A percentile compares a stretch with the other conserved stretches of the same genome.
These are phyloP conservation scores for Pachycephala philippinensis DNA, from an alignment of 2,113 vertebrate genomes.

Conservation along the genomic window DNA sequence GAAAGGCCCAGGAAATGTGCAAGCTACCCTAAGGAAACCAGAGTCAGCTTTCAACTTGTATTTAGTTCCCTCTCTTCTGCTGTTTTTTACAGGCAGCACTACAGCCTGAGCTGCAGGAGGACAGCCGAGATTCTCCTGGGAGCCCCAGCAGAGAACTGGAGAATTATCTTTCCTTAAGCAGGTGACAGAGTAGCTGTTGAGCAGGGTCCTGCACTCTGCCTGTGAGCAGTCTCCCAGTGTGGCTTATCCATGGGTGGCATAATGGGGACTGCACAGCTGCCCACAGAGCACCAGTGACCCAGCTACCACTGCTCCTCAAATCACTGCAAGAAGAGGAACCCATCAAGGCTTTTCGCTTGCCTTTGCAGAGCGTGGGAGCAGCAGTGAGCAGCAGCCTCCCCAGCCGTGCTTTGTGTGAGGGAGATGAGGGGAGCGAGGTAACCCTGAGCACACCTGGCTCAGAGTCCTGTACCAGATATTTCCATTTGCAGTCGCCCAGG, in stretches of 20 bases:
- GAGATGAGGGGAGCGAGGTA: rapidly evolving
- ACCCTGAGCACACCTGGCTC: neutral
- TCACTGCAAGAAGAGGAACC: neutral
- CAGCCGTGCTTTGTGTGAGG: rapidly evolving
- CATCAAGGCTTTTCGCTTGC: neutral
- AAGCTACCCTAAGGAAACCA: neutral
- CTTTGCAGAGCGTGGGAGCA: neutral
- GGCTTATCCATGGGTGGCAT: neutral
- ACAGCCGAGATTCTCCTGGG: neutral
- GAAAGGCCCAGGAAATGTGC: neutral
- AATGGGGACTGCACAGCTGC: too few relatives aligned
- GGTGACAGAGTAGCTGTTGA: neutral
- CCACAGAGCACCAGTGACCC: rapidly evolving
- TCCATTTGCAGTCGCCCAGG: rapidly evolving
- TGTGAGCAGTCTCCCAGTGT: neutral
- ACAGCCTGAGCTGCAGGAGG: neutral
- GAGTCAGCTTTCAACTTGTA: neutral
- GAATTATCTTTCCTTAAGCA: neutral
- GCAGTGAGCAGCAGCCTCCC: neutral
- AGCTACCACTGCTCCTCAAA: neutral
- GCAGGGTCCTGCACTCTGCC: neutral
- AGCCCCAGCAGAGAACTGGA: neutral
- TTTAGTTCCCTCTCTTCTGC: neutral
- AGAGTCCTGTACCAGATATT: neutral
- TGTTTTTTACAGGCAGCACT: neutral